Evolutionary conservation across 2,888 invertebrate genomes (phyloP).

Genomic region (Nipponacmea schrenckii): DNA sequence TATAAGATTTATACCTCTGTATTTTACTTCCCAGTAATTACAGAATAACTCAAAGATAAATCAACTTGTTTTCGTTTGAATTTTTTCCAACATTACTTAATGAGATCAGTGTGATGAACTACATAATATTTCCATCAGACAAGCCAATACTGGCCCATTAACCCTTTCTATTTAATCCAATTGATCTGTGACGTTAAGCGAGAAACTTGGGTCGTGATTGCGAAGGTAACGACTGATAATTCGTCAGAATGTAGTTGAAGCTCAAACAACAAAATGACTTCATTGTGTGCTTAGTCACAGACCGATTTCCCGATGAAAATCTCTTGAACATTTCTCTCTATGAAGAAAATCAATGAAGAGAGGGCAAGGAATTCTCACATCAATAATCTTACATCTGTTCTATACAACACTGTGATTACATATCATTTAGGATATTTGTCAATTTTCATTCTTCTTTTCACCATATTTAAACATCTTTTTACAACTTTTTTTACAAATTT

Average conservation of each 20-base stretch:
- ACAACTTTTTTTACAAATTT: too few relatives aligned
- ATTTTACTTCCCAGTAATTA: too few relatives aligned
- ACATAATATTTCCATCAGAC: conserved; percentile 8
- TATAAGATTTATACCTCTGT: too few relatives aligned
- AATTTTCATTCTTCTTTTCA: too few relatives aligned
- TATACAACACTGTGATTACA: background rate
- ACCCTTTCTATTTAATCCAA: background rate
- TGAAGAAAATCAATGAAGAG: background rate
- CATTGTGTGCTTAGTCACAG: conserved; percentile 6
- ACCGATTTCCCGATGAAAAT: background rate
- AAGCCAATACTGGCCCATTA: background rate
- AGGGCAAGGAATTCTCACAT: background rate
- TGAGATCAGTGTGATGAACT: background rate
- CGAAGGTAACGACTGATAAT: background rate
- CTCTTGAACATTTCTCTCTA: background rate
- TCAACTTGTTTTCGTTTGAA: too few relatives aligned
- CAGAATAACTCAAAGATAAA: too few relatives aligned
- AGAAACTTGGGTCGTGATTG: background rate
- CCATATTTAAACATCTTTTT: too few relatives aligned
- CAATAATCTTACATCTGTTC: background rate
- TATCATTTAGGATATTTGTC: too few relatives aligned
- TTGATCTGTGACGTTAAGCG: background rate
- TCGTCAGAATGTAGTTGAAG: background rate
- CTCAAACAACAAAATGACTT: conserved; percentile 4
- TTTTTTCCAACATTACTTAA: background rate